These are phyloP conservation scores for Parthenolecanium corni DNA, from an alignment of 2,888 invertebrate genomes.

Conservation along the genomic window DNA sequence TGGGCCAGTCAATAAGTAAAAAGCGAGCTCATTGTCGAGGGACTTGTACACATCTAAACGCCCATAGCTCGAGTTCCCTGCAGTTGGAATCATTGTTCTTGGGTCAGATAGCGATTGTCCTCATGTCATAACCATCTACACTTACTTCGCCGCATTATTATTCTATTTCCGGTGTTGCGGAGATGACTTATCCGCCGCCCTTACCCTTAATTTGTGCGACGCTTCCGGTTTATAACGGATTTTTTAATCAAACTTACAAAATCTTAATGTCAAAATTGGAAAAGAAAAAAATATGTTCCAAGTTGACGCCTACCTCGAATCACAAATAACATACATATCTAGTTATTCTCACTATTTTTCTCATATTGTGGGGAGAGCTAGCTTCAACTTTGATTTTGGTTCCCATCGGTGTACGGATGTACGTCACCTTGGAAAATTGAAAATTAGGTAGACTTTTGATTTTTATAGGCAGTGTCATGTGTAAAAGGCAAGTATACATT, in stretches of 20 bases:
- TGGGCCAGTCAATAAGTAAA: constrained; percentile 7
- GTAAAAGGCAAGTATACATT: too few species aligned
- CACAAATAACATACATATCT: too few species aligned
- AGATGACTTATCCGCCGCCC: constrained; percentile 21
- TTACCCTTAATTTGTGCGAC: constrained; percentile 23
- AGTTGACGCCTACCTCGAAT: constrained; percentile 1
- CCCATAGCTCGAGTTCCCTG: constrained; percentile 23
- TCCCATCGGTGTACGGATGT: too few species aligned
- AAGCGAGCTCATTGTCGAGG: constrained; percentile 7
- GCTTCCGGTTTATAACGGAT: constrained; percentile 27
- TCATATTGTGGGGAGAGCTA: too few species aligned
- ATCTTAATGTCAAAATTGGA: background rate
- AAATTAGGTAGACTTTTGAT: too few species aligned
- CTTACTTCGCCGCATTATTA: constrained; percentile 23
- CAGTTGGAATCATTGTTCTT: constrained; percentile 25
- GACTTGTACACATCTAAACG: constrained; percentile 22
- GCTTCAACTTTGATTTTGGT: too few species aligned
- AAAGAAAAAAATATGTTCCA: too few species aligned
- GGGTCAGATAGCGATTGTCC: constrained; percentile 26
- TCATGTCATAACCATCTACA: constrained; percentile 28
- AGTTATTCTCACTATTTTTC: too few species aligned
- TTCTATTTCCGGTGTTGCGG: constrained; percentile 21
- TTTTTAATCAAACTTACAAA: constrained; percentile 21
- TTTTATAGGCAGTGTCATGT: too few species aligned
- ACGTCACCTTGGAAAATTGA: too few species aligned